phyloP scores from a whole-genome alignment of 2,797 vertebrate species.

The Philypnodon macrostomus region DNA sequence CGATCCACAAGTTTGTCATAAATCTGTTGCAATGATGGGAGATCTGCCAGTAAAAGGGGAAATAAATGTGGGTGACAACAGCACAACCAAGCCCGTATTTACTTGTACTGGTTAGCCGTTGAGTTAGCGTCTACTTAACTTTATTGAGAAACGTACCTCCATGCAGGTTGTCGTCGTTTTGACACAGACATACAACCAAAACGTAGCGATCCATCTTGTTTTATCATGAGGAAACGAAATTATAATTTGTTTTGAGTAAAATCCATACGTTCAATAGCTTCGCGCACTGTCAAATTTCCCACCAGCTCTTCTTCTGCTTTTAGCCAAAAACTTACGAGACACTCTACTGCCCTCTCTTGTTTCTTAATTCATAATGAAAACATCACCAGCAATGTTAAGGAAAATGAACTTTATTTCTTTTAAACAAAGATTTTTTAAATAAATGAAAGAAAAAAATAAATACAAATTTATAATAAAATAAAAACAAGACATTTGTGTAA shows the following conservation, averaged over 20 bases:
- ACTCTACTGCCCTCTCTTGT: constrained; percentile 26
- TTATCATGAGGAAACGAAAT: not conserved
- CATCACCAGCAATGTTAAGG: too few relatives aligned
- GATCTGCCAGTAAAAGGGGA: constrained; percentile 39
- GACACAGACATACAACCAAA: constrained; percentile 51
- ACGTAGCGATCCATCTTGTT: constrained; percentile 64
- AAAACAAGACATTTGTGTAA: too few relatives aligned
- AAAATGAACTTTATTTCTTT: too few relatives aligned
- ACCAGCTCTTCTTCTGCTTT: constrained; percentile 34
- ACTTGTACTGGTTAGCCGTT: not conserved
- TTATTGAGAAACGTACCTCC: constrained; percentile 43
- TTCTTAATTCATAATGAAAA: too few relatives aligned
- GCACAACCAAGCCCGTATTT: too few relatives aligned
- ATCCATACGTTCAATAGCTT: not conserved
- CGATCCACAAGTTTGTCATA: constrained; percentile 44
- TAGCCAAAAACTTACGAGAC: accelerated
- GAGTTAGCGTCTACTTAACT: constrained; percentile 3
- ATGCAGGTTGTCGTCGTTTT: constrained; percentile 22
- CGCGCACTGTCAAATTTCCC: constrained; percentile 65
- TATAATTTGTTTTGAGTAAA: not conserved
- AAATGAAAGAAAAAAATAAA: too few relatives aligned
- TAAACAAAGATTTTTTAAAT: too few relatives aligned
- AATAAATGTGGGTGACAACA: not conserved
- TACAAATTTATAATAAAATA: too few relatives aligned
- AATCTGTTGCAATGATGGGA: constrained; percentile 49